Evolutionary conservation across 2,113 vertebrate genomes (phyloP).

Genomic region (Rutilus rutilus): DNA sequence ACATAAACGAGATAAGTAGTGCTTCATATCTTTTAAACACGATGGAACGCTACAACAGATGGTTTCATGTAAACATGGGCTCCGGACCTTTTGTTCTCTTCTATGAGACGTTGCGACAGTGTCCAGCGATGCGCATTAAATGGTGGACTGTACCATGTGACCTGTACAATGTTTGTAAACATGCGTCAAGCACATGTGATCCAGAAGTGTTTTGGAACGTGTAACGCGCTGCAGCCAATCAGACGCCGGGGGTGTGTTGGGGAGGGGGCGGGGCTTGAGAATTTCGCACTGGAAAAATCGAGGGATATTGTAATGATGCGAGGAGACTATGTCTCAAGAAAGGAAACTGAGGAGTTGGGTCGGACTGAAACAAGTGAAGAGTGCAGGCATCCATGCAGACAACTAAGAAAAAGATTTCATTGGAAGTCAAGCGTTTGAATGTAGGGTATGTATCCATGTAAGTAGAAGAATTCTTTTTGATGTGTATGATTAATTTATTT

Average conservation of each 20-base stretch:
- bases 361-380: conserved; percentile 51
- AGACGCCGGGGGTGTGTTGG: conserved; percentile 73
- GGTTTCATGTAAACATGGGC: neutral
- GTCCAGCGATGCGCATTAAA: conserved; percentile 44
- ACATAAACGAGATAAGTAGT: neutral
- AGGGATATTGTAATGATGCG: conserved; percentile 67
- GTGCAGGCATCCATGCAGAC: neutral
- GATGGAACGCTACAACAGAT: neutral
- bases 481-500: neutral
- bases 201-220: conserved; percentile 64
- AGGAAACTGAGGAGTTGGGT: conserved; percentile 56
- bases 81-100: neutral
- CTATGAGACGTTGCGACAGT: neutral
- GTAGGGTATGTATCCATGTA: neutral
- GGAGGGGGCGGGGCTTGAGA: conserved; percentile 67
- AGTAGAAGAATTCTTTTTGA: neutral
- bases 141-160: conserved; percentile 72
- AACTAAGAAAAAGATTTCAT: neutral
- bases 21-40: neutral
- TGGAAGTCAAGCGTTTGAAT: neutral
- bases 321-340: conserved; percentile 56
- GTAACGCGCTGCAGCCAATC: conserved; percentile 66
- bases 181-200: conserved; percentile 83
- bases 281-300: conserved; percentile 79
- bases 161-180: conserved; percentile 82